Base-by-base conservation (phyloP, 2,797 vertebrate genomes). In the Pseudochaenichthys georgianus region DNA sequence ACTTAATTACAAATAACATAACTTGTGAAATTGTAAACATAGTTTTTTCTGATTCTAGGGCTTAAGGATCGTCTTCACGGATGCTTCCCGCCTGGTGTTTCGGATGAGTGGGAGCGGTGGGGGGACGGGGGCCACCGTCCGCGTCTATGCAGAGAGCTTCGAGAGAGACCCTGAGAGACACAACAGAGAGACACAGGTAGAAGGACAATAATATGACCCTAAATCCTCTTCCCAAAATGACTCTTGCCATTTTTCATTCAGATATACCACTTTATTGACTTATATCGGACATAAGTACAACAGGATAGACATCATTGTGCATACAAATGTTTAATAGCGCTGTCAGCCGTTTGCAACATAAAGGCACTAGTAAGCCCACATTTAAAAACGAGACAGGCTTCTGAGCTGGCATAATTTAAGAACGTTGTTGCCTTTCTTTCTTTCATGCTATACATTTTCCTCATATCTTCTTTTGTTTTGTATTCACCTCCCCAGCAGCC, bases 71-170 rank as follows among this genome's bases (percentile, higher is more conserved):
- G 69, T 97, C 87, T 99, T 99, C 89, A 95, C 93, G 1, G 96
- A 99, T 21, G 94, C 95, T 0, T 96, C 98, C 5, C 95, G 98
- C 47, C 94, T 99, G 43, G 95, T 99, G 80, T 99, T 99, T 88
- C 95, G 98, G 83, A 96, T 98, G 91, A 99, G 98, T 23, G 96
- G 97, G 41, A 98, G 97, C 34, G 97, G 97, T 0, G 95, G 96
- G 4, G 96, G 96, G 5, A 86, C 91, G 42, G 95, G 97, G 34
- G 94, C 97, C 84, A 98, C 96, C 61, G 87, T 99, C 78, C 95
- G 98, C 13, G 96, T 99, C 81, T 99, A 99, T 0, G 98, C 97
- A 0, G 98, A 99, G 91, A 98, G 96, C 92, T 98, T 96, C 1
- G 98, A 99, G 87, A 96, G 95, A 87, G 98, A 99, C 85, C 96